Evolutionary conservation across 2,113 vertebrate species (phyloP).

Genomic region (Calyptommatus sinebrachiatus): DNA sequence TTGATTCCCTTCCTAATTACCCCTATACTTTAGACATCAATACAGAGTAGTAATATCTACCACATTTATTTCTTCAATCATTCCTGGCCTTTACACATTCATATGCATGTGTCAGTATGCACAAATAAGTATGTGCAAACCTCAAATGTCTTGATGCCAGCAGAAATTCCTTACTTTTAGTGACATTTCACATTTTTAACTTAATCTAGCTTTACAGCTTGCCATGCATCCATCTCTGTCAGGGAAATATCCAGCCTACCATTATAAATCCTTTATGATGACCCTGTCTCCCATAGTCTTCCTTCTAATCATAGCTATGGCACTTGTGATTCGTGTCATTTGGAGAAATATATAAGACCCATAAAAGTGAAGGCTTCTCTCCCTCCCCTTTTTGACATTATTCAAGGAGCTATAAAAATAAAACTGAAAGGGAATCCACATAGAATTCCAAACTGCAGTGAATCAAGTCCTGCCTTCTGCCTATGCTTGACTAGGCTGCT

Average conservation of each 20-base stretch:
- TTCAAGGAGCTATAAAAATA: slow-evolving; percentile 54
- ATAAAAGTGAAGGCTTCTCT: slow-evolving; percentile 48
- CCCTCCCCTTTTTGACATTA: slow-evolving; percentile 39
- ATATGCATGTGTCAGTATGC: not conserved
- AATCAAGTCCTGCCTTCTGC: slow-evolving; percentile 2
- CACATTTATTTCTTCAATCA: slow-evolving; percentile 13
- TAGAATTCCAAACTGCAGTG: slow-evolving; percentile 43
- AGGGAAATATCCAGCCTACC: slow-evolving; percentile 43
- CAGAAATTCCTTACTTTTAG: slow-evolving; percentile 29
- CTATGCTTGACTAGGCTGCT: not conserved
- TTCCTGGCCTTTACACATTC: slow-evolving; percentile 26
- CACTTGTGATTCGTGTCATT: slow-evolving; percentile 53
- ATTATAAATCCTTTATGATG: slow-evolving; percentile 64
- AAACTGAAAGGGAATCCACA: slow-evolving; percentile 42
- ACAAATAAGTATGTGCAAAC: slow-evolving; percentile 29
- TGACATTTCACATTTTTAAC: slow-evolving; percentile 60
- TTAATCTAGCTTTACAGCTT: slow-evolving; percentile 57
- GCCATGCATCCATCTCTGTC: slow-evolving; percentile 51
- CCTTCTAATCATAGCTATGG: slow-evolving; percentile 56
- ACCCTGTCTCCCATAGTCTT: slow-evolving; percentile 50
- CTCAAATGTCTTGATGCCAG: slow-evolving; percentile 22
- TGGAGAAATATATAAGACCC: slow-evolving; percentile 41
- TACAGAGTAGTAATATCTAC: not conserved
- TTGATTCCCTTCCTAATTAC: no score
- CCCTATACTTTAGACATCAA: slow-evolving; percentile 9